Percentiles rank a stretch among this genome's conserved stretches.
Conservation (phyloP, 2,113 vertebrate species). For the Trichechus manatus region DNA sequence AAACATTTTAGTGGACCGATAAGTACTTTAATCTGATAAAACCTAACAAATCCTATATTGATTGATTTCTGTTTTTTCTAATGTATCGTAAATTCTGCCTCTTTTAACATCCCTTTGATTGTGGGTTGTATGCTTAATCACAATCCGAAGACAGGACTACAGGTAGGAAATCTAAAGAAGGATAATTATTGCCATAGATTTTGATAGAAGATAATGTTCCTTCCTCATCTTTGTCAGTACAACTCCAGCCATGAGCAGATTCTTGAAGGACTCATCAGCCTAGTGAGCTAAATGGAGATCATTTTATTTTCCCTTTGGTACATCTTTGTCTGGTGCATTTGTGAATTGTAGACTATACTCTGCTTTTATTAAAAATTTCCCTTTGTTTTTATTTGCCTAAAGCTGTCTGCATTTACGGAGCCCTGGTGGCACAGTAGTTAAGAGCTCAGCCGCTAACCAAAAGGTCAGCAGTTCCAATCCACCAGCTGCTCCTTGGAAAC, state of each 20-base stretch:
- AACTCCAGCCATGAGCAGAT: not conserved
- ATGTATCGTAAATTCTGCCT: not conserved
- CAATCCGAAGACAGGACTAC: not conserved
- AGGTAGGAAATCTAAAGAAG: not conserved
- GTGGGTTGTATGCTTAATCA: not conserved
- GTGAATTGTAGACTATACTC: not conserved
- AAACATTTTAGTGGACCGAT: not conserved
- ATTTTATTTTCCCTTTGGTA: not conserved
- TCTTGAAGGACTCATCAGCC: not conserved
- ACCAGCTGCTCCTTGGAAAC: too few species aligned
- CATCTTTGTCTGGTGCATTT: not conserved
- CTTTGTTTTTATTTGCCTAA: constrained; percentile 44
- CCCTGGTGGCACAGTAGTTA: too few species aligned
- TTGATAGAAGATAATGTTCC: not conserved
- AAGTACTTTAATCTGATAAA: constrained; percentile 31
- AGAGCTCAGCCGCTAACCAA: too few species aligned
- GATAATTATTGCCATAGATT: constrained; percentile 8
- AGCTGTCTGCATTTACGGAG: constrained; percentile 8
- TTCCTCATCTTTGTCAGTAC: not conserved
- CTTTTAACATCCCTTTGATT: not conserved
- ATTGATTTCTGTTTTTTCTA: constrained; percentile 45
- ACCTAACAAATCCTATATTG: not conserved
- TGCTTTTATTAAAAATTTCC: not conserved
- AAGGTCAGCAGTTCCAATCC: too few species aligned
- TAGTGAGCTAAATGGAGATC: not conserved